Percentiles rank a stretch among this genome's conserved stretches.
Conservation (phyloP, 1,140 invertebrate species). For the Akabosia matsudoensis region DNA sequence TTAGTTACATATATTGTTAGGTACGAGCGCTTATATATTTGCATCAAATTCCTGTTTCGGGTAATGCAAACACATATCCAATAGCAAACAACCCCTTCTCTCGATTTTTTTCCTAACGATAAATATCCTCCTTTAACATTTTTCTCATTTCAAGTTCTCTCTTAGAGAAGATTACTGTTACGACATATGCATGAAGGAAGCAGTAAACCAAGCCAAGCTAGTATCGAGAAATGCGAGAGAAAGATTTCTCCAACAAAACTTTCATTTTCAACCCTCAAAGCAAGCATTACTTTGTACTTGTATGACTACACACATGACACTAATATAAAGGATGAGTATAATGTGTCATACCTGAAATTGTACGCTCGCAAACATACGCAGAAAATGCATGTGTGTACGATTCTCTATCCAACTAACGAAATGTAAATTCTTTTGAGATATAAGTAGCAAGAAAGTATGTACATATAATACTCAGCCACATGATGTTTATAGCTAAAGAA, state of each 20-base stretch:
- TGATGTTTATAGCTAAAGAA: not conserved
- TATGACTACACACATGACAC: not conserved
- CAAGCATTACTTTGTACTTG: constrained; percentile 17
- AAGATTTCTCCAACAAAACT: not conserved
- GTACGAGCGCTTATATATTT: too few species aligned
- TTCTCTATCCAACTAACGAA: not conserved
- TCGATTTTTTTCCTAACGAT: not conserved
- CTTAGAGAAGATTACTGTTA: constrained; percentile 6
- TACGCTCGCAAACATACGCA: too few species aligned
- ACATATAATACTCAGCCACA: too few species aligned
- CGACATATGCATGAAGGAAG: not conserved
- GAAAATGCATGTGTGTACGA: not conserved
- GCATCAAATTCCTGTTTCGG: too few species aligned
- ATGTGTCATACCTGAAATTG: not conserved
- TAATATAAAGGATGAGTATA: not conserved
- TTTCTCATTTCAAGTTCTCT: not conserved
- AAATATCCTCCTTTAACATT: not conserved
- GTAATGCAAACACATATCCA: too few species aligned
- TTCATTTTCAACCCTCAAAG: constrained; percentile 18
- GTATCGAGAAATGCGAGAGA: not conserved
- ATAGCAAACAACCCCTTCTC: constrained; percentile 1
- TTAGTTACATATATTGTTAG: too few species aligned
- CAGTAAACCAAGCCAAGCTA: not conserved
- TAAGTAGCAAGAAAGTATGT: too few species aligned
- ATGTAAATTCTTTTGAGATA: not conserved